A percentile compares a stretch with the other conserved stretches of the same genome.
phyloP scores from a whole-genome alignment of 2,113 vertebrate species.

The Laticauda colubrina region DNA sequence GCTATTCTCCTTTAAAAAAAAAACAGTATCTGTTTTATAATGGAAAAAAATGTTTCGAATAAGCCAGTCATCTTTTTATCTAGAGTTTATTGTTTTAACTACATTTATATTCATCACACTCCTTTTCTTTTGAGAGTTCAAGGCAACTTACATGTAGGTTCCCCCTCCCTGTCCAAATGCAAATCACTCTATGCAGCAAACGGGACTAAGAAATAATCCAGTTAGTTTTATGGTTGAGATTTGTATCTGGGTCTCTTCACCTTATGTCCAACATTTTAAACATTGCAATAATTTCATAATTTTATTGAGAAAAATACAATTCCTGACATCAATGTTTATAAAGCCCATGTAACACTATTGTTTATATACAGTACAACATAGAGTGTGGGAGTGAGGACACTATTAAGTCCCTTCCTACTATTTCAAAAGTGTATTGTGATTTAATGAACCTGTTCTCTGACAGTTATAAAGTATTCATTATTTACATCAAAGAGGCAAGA shows the following conservation, averaged over 20 bases:
- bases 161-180: not conserved
- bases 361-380: not conserved
- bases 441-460: not conserved
- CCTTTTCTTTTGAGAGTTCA: not conserved
- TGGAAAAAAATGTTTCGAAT: not conserved
- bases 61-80: not conserved
- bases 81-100: not conserved
- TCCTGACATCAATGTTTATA: not conserved
- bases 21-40: not conserved
- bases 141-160: not conserved
- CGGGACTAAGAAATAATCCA: not conserved
- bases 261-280: not conserved
- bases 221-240: not conserved
- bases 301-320: not conserved
- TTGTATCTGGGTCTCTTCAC: not conserved
- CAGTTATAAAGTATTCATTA: not conserved
- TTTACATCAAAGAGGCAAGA: not conserved
- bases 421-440: not conserved
- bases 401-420: not conserved
- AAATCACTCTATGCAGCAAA: not conserved
- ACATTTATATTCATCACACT: not conserved
- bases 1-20: not conserved
- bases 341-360: not conserved
- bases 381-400: not conserved
- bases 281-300: not conserved